Percentiles rank a stretch among this genome's conserved stretches.
These are phyloP conservation scores for Fregata magnificens DNA, from an alignment of 2,113 vertebrate genomes.

Conservation along the genomic window DNA sequence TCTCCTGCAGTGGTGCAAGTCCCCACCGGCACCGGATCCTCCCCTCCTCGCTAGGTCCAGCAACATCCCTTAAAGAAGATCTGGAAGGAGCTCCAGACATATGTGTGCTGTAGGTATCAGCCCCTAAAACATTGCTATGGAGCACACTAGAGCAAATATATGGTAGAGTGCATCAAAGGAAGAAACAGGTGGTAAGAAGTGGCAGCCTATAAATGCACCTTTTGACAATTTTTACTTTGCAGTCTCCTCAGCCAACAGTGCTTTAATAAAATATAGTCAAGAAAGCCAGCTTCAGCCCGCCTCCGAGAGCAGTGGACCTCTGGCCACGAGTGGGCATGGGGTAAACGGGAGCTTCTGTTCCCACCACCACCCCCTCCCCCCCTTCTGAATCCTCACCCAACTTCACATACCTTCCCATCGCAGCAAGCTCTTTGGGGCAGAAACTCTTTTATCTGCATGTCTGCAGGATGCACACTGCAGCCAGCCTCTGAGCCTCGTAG, in stretches of 20 bases:
- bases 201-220: neutral
- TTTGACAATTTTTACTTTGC: neutral
- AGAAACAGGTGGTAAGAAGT: neutral
- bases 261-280: neutral
- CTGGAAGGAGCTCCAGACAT: neutral
- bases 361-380: neutral
- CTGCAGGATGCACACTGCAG: neutral
- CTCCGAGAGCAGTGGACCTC: neutral
- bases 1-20: neutral
- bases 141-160: neutral
- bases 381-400: neutral
- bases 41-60: neutral
- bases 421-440: neutral
- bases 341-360: neutral
- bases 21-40: neutral
- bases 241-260: neutral
- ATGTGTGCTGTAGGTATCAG: neutral
- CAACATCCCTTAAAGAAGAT: neutral
- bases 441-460: neutral
- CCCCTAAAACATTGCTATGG: neutral
- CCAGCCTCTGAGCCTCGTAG: neutral
- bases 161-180: neutral
- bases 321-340: neutral
- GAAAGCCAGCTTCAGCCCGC: neutral
- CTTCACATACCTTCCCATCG: rapidly evolving